These are phyloP conservation scores for Archegozetes longisetosus DNA, from an alignment of 1,140 invertebrate genomes.

Conservation along the genomic window DNA sequence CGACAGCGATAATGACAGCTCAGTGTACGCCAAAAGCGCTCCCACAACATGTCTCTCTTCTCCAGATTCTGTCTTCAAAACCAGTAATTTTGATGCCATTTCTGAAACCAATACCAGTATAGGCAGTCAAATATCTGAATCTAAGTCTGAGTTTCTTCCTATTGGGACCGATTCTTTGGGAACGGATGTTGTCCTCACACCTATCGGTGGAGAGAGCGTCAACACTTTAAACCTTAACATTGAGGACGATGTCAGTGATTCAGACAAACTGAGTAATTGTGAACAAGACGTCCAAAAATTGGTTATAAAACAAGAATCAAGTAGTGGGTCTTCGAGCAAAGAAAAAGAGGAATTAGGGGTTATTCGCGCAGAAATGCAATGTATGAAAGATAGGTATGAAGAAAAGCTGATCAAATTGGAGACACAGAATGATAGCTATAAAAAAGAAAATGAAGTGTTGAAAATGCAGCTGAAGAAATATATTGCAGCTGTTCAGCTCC, in stretches of 20 bases:
- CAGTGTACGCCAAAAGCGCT: constrained; percentile 29
- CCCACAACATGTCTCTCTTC: constrained; percentile 45
- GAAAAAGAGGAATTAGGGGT: constrained; percentile 9
- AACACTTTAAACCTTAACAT: not conserved
- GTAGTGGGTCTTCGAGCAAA: not conserved
- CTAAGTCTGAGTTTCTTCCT: no score
- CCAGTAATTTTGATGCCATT: not conserved
- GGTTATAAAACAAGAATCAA: not conserved
- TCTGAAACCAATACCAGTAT: not conserved
- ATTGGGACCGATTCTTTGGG: no score
- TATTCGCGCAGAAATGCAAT: not conserved
- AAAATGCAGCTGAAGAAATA: constrained; percentile 79
- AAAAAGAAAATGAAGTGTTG: constrained; percentile 65
- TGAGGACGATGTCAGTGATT: not conserved
- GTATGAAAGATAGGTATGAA: not conserved
- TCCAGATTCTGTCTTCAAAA: constrained; percentile 24
- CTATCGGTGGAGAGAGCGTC: not conserved
- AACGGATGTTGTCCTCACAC: not conserved
- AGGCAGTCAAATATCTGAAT: not conserved
- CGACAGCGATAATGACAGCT: not conserved
- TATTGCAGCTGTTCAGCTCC: constrained; percentile 69
- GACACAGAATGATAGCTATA: not conserved
- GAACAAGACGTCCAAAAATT: not conserved
- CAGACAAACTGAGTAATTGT: not conserved
- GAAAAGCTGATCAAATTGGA: constrained; percentile 15